phyloP scores from a whole-genome alignment of 2,888 invertebrate genomes.

The Harpalus rufipes region DNA sequence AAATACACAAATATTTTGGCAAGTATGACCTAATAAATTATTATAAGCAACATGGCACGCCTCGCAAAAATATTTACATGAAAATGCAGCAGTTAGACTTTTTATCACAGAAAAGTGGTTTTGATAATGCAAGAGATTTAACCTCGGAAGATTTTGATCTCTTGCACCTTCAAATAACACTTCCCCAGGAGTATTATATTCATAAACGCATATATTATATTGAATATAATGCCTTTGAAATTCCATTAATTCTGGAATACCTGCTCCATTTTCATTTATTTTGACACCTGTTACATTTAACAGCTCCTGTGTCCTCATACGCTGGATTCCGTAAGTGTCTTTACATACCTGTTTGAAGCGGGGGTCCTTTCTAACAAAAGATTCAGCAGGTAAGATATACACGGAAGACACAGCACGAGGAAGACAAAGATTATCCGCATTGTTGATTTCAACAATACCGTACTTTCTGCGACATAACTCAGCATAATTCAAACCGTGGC shows the following conservation, averaged over 20 bases:
- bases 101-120: constrained; percentile 17
- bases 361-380: too few relatives aligned
- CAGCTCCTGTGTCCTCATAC: constrained; percentile 66
- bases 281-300: too few relatives aligned
- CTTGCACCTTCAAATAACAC: constrained; percentile 16
- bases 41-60: constrained; percentile 69
- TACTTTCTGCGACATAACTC: too few relatives aligned
- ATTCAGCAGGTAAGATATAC: too few relatives aligned
- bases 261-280: too few relatives aligned
- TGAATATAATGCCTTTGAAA: constrained; percentile 57
- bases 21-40: constrained; percentile 64
- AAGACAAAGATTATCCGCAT: too few relatives aligned
- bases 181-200: constrained; percentile 26
- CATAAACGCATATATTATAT: too few relatives aligned
- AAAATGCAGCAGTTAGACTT: constrained; percentile 69
- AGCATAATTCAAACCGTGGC: constrained; percentile 66
- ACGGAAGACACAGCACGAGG: too few relatives aligned
- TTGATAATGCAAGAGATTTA: too few relatives aligned
- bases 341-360: too few relatives aligned
- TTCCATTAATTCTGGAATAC: constrained; percentile 14
- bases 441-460: too few relatives aligned
- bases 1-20: constrained; percentile 48
- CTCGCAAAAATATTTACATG: constrained; percentile 70
- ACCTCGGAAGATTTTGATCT: neutral
- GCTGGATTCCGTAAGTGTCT: constrained; percentile 32